Evolutionary conservation across 2,113 vertebrate genomes (phyloP).

Genomic region (Lontra canadensis): DNA sequence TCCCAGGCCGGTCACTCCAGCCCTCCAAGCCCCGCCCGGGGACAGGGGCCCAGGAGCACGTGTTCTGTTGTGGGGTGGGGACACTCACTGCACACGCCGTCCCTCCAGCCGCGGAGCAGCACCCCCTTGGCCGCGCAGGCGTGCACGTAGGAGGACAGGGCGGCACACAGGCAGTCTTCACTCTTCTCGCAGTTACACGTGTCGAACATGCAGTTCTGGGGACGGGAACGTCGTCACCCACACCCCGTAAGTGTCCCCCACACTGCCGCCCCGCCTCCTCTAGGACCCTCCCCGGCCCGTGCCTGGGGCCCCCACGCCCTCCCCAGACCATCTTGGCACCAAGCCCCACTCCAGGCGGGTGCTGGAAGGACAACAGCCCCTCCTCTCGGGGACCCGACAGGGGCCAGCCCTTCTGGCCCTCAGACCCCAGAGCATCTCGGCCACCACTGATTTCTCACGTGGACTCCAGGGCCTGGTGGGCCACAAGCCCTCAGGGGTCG

Average conservation of each 20-base stretch:
- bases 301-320: neutral
- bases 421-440: neutral
- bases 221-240: neutral
- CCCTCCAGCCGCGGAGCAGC: conserved; percentile 83
- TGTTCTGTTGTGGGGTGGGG: conserved; percentile 80
- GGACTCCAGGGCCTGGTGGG: fast-evolving
- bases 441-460: neutral
- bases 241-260: fast-evolving
- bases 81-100: conserved; percentile 84
- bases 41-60: conserved; percentile 40
- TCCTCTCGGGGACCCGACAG: neutral
- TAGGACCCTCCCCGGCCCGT: fast-evolving
- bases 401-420: fast-evolving
- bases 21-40: neutral
- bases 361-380: neutral
- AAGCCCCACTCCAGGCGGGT: fast-evolving
- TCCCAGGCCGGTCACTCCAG: neutral
- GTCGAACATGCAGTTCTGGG: conserved; percentile 95
- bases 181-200: conserved; percentile 93
- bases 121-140: conserved; percentile 83
- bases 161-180: conserved; percentile 88
- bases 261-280: fast-evolving
- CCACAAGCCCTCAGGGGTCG: fast-evolving
- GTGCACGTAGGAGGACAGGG: conserved; percentile 85
- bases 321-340: fast-evolving